Percentiles rank a stretch among this genome's conserved stretches.
Evolutionary conservation across 1,140 invertebrate species (phyloP).

Genomic region (Globodera rostochiensis): DNA sequence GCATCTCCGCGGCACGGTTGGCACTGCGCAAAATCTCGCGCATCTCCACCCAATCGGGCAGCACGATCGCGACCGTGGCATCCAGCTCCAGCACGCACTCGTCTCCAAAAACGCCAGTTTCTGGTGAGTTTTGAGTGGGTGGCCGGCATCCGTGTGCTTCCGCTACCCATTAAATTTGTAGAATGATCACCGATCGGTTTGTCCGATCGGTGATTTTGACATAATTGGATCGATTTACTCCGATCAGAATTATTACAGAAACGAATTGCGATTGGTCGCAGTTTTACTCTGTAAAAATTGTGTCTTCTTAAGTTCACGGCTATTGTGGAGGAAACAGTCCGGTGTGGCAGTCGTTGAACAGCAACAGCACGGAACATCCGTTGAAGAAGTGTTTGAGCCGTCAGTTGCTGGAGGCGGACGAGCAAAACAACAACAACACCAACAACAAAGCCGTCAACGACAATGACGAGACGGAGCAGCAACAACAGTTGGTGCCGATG

Average conservation of each 20-base stretch:
- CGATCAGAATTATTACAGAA: no score
- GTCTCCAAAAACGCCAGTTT: slow-evolving; percentile 1
- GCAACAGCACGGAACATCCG: slow-evolving; percentile 4
- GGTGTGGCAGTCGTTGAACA: slow-evolving; percentile 12
- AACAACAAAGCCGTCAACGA: neutral
- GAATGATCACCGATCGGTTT: no score
- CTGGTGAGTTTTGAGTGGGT: neutral
- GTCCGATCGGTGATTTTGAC: no score
- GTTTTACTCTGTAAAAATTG: no score
- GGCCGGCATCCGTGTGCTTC: no score
- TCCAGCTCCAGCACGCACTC: slow-evolving; percentile 9
- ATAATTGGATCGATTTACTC: no score
- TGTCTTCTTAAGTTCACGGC: neutral
- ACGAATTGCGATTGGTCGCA: no score
- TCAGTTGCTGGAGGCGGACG: slow-evolving; percentile 23
- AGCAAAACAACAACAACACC: neutral
- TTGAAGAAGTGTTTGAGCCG: slow-evolving; percentile 5
- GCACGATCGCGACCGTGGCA: neutral
- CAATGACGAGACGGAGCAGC: neutral
- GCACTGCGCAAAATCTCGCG: slow-evolving; percentile 52
- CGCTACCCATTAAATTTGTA: no score
- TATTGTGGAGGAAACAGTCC: slow-evolving; percentile 3
- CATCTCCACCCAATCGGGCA: slow-evolving; percentile 15
- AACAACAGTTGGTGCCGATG: neutral
- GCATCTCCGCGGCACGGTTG: slow-evolving; percentile 50